Evolutionary conservation across 1,140 invertebrate genomes (phyloP).

Genomic region (Hesperophylax magnus): DNA sequence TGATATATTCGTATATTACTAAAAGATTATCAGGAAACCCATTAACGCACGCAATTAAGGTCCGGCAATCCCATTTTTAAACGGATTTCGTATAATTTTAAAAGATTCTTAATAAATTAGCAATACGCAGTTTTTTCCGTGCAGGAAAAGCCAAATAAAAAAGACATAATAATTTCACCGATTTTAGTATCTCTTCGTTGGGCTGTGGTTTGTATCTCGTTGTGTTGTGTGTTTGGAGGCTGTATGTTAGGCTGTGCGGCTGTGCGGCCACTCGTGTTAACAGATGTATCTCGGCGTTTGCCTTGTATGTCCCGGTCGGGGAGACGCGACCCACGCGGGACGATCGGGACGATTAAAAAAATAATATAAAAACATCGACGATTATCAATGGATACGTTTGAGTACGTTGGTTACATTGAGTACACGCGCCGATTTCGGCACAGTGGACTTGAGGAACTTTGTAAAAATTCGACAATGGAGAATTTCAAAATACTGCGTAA

Average conservation of each 20-base stretch:
- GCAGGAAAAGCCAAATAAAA: too few species aligned
- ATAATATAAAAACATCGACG: conserved; percentile 15
- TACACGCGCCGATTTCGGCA: conserved; percentile 1
- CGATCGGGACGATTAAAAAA: conserved; percentile 3
- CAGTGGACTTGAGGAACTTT: not conserved
- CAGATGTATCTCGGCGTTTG: conserved; percentile 5
- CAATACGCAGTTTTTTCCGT: too few species aligned
- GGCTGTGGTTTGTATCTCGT: too few species aligned
- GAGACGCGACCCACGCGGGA: not conserved
- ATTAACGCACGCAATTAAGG: too few species aligned
- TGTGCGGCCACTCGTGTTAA: not conserved
- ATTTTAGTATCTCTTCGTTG: not conserved
- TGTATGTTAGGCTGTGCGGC: not conserved
- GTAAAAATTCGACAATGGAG: not conserved
- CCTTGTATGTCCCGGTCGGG: conserved; percentile 13
- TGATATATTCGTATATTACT: too few species aligned
- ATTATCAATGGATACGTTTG: conserved; percentile 14
- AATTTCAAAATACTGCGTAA: too few species aligned
- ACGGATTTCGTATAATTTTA: too few species aligned
- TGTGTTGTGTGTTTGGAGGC: not conserved
- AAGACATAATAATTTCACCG: too few species aligned
- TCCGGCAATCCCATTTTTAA: too few species aligned
- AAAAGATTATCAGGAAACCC: too few species aligned
- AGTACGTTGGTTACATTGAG: too few species aligned
- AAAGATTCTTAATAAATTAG: too few species aligned